Evolutionary conservation across 37 sponge, comb jelly and placozoan genomes (phyloP), one percentile per base, ranked within the genome.

Genomic region (Halichondria panicea): DNA sequence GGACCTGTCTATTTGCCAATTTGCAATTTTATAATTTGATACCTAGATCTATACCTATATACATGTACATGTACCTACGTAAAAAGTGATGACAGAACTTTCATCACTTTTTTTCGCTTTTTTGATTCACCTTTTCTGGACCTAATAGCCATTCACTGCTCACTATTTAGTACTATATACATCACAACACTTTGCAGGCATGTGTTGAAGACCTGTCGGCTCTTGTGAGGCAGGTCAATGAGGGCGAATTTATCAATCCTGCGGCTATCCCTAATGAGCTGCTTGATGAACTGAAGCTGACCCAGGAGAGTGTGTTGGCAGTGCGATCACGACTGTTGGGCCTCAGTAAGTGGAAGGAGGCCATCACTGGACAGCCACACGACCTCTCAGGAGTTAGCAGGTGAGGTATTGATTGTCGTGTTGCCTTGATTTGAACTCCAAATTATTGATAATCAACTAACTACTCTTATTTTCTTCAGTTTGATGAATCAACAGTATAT

Each of bases 261-360:
- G 24, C 27, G 28, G 45, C 18, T 32, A 1, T 15, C 1, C 61
- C 61, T 34, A 45, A 30, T 0, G 4, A 18, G 25, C 35, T 65
- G 19, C 33, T 71, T 71, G 33, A 35, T 19, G 36, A 34, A 15
- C 44, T 77, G 56, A 36, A 57, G 33, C 8, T 27, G 65, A 71
- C 75, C 7, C 71, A 71, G 32, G 72, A 80, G 59, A 46, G 75
- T 42, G 70, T 81, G 44, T 45, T n/a, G 3, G 19, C 13, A 15
- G 59, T 84, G 18, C 53, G 61, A n/a, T 62, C 87, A 45, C 60
- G 76, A 7, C 62, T 88, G 58, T 25, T 83, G 19, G 80, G 58
- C 12, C 59, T 88, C 50, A 62, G 72, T 61, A 89, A 89, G 41
- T 89, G 90, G 90, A 74, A 79, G 44, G 88, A 84, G 25, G 82